Evolutionary conservation across 2,888 invertebrate species (phyloP), one percentile per base, ranked within the genome.

Genomic region (Stenotaenia linearis): DNA sequence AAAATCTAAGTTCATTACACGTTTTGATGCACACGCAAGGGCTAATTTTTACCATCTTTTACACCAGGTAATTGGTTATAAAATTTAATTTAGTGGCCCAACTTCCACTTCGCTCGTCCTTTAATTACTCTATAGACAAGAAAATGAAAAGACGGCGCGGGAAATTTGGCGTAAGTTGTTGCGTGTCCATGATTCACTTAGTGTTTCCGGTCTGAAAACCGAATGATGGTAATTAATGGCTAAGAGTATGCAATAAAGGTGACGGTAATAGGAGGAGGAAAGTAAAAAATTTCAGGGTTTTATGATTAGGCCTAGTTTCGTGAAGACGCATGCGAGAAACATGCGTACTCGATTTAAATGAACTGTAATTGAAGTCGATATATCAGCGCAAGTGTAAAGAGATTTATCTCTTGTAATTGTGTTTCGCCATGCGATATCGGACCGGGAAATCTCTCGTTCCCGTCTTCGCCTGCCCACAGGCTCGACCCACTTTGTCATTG

Each of bases 141-240:
- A 50, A 50, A 50, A 5, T 1, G 18, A 50, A 50, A 50, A 50
- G 50, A 50, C 50, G 18, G 50, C 50, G 28, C 25, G 28, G 9
- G 28, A 69, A 69, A 28, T 28, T 12, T 23, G 23, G 25, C 15
- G 9, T n/a, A 69, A 69, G 12, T 1, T 23, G 69, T 69, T 69
- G 69, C 69, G 69, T 69, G 69, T 69, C 28, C 28, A 25, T 69
- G 69, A 69, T 69, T 69, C 69, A 69, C 69, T 69, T 69, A 69
- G 28, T n/a, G 69, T 69, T 69, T 69, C 28, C 28, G 69, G 69
- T 69, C 25, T 69, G 69, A 12, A 23, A 69, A 69, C 9, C 25
- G 69, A 69, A 28, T 28, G 69, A 69, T 28, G 69, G 69, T 69
- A 69, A 69, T 69, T 69, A 69, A 5, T n/a, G 50, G 50, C n/a